Evolutionary conservation across 2,888 invertebrate species (phyloP).

Genomic region (Venustoraphidia nigricollis): DNA sequence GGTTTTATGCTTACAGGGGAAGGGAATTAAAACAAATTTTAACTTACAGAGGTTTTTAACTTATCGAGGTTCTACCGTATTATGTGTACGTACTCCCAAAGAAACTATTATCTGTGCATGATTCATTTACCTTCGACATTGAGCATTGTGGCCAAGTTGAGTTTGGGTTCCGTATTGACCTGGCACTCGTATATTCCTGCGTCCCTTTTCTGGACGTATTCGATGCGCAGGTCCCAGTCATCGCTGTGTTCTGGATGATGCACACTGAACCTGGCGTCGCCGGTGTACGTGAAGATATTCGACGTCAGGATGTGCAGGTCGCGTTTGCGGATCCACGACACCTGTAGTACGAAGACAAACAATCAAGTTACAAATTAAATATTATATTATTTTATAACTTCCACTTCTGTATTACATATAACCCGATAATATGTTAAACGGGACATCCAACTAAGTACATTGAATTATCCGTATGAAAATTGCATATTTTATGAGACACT

Average conservation of each 20-base stretch:
- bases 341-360: constrained; percentile 29
- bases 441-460: too few relatives aligned
- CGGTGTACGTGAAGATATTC: constrained; percentile 74
- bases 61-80: too few relatives aligned
- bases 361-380: too few relatives aligned
- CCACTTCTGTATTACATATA: too few relatives aligned
- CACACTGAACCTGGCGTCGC: constrained; percentile 73
- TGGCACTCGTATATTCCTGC: constrained; percentile 80
- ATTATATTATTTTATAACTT: too few relatives aligned
- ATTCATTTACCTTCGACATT: constrained; percentile 66
- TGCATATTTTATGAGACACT: too few relatives aligned
- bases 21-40: too few relatives aligned
- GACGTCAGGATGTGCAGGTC: constrained; percentile 76
- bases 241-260: constrained; percentile 70
- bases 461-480: too few relatives aligned
- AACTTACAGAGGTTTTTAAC: too few relatives aligned
- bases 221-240: constrained; percentile 75
- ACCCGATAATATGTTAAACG: too few relatives aligned
- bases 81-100: constrained; percentile 8
- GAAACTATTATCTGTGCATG: constrained; percentile 8
- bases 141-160: constrained; percentile 67
- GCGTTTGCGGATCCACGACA: constrained; percentile 69
- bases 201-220: constrained; percentile 70
- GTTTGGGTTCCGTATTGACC: constrained; percentile 80
- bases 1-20: too few relatives aligned